A percentile compares a stretch with the other conserved stretches of the same genome.
phyloP scores from a whole-genome alignment of 2,113 vertebrate species.

The Aspidoscelis tigris region DNA sequence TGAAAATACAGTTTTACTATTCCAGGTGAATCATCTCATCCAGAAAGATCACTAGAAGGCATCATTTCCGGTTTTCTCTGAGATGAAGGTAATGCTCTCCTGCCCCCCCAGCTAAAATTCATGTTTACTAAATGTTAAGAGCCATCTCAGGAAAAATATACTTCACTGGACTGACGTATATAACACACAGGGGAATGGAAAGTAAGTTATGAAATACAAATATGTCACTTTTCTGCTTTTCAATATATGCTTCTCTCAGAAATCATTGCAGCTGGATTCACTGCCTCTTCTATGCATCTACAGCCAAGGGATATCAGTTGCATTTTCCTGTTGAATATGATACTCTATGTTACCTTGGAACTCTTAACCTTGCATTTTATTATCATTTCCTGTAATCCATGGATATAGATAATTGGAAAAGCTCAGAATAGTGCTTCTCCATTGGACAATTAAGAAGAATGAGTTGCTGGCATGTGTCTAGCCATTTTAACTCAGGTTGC shows the following conservation, averaged over 20 bases:
- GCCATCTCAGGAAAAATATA: constrained; percentile 9
- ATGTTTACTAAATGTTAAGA: constrained; percentile 36
- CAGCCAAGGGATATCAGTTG: constrained; percentile 6
- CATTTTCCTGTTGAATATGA: constrained; percentile 20
- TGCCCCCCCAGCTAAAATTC: constrained; percentile 13
- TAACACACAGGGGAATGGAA: constrained; percentile 13
- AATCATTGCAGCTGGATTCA: constrained; percentile 23
- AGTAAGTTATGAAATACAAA: constrained; percentile 39
- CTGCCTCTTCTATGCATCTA: background rate
- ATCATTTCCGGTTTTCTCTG: constrained; percentile 3
- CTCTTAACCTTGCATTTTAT: background rate
- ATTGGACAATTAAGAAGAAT: background rate
- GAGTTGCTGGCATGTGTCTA: background rate
- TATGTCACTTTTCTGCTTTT: constrained; percentile 26
- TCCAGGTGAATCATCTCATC: background rate
- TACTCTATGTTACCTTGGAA: background rate
- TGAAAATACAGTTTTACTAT: background rate
- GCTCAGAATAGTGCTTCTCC: background rate
- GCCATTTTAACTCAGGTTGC: background rate
- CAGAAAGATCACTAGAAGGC: constrained; percentile 5
- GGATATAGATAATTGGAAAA: background rate
- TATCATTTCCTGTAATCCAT: background rate
- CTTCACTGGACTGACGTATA: background rate
- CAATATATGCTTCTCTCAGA: constrained; percentile 21
- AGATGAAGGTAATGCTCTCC: constrained; percentile 1